Conservation (phyloP, 2,113 vertebrate species). For the Potamarius usumacintae region DNA sequence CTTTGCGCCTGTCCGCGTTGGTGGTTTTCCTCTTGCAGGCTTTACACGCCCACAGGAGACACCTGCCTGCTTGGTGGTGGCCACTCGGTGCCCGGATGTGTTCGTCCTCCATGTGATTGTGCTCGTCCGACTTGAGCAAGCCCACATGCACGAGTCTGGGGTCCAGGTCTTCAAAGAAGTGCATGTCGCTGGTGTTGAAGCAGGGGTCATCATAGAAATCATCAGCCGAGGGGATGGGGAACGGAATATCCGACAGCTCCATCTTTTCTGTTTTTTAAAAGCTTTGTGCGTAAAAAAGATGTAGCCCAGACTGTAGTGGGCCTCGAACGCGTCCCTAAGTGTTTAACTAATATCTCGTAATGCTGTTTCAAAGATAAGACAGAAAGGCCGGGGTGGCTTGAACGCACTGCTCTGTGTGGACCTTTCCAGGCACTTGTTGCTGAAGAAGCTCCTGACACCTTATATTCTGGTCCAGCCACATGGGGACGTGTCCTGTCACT, state of each 20-base stretch:
- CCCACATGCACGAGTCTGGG: conserved; percentile 89
- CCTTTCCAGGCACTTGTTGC: conserved; percentile 60
- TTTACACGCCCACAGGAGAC: conserved; percentile 96
- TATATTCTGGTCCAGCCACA: conserved; percentile 60
- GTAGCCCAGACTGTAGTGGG: not conserved
- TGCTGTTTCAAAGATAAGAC: not conserved
- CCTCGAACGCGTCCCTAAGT: not conserved
- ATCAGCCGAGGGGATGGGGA: conserved; percentile 83
- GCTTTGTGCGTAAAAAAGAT: not conserved
- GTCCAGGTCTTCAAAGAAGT: conserved; percentile 97
- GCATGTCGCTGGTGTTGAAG: conserved; percentile 94
- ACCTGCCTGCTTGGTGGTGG: conserved; percentile 94
- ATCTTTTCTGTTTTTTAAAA: conserved; percentile 62
- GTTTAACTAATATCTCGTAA: not conserved
- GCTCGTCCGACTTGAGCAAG: conserved; percentile 85
- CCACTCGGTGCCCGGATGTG: conserved; percentile 93
- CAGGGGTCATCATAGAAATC: conserved; percentile 97
- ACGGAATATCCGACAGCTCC: conserved; percentile 88
- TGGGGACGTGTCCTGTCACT: conserved; percentile 49
- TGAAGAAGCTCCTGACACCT: conserved; percentile 33
- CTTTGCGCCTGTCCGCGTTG: conserved; percentile 91
- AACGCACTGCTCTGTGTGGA: conserved; percentile 42
- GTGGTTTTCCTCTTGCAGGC: conserved; percentile 98
- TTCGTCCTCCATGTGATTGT: conserved; percentile 88
- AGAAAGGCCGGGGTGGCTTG: conserved; percentile 37